phyloP scores from a whole-genome alignment of 2,113 vertebrate genomes.

The Macroglossus sobrinus region DNA sequence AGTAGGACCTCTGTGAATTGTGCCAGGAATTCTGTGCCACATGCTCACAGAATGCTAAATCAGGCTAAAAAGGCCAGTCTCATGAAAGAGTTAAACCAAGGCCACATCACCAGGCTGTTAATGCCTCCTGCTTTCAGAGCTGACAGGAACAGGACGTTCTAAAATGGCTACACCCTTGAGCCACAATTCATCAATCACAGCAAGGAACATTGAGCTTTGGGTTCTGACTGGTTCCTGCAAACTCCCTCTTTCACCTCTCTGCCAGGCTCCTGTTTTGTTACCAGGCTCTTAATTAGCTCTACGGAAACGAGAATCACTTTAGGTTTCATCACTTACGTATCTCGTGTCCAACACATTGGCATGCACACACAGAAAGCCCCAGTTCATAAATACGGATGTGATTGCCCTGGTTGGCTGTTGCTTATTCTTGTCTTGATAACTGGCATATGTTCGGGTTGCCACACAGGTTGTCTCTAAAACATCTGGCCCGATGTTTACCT shows the following conservation, averaged over 20 bases:
- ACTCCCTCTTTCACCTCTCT: constrained; percentile 33
- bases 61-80: background rate
- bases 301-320: constrained; percentile 54
- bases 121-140: background rate
- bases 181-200: constrained; percentile 26
- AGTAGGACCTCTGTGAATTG: background rate
- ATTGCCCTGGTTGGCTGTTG: constrained; percentile 9
- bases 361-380: constrained; percentile 28
- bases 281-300: constrained; percentile 8
- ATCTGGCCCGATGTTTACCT: constrained; percentile 78
- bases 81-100: constrained; percentile 26
- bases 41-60: background rate
- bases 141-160: constrained; percentile 61
- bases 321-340: background rate
- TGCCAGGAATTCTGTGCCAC: background rate
- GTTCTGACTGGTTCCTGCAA: background rate
- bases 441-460: constrained; percentile 60
- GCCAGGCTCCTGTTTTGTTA: constrained; percentile 8
- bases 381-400: constrained; percentile 38
- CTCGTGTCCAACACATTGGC: background rate
- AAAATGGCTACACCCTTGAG: background rate
- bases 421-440: constrained; percentile 67
- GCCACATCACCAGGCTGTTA: constrained; percentile 38
- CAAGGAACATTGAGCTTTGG: background rate
- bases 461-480: constrained; percentile 70